phyloP scores from a whole-genome alignment of 2,888 invertebrate species.

The Chesias legatella region DNA sequence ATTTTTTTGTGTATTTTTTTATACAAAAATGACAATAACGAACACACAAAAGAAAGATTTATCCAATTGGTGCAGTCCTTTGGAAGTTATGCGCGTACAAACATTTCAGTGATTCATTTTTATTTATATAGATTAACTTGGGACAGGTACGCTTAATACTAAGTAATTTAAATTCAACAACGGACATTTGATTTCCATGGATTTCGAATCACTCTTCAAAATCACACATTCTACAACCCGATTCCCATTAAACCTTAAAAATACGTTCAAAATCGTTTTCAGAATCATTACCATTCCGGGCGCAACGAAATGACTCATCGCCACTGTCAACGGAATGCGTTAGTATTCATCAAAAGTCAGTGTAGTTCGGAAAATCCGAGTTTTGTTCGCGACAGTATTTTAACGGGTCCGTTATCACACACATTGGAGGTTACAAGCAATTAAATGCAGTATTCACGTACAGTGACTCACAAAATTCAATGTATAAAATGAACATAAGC shows the following conservation, averaged over 20 bases:
- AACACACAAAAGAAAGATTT: no score
- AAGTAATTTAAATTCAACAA: conserved; percentile 6
- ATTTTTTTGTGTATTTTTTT: no score
- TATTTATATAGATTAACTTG: no score
- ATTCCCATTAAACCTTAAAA: conserved; percentile 12
- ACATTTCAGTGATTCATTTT: no score
- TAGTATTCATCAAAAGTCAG: conserved; percentile 46
- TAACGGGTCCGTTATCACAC: conserved; percentile 48
- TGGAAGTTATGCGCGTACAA: no score
- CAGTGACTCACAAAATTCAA: conserved; percentile 41
- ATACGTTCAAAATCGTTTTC: conserved; percentile 10
- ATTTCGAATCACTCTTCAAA: conserved; percentile 9
- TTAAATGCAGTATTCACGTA: conserved; percentile 61
- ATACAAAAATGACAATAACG: no score
- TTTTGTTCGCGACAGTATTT: conserved; percentile 54
- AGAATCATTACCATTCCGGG: conserved; percentile 21
- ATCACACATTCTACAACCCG: conserved; percentile 15
- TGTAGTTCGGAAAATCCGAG: conserved; percentile 45
- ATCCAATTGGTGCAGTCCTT: no score
- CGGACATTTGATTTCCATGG: conserved; percentile 2
- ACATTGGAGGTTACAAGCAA: conserved; percentile 45
- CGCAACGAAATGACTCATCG: conserved; percentile 13
- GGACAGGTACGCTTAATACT: conserved; percentile 22
- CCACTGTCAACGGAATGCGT: conserved; percentile 31
- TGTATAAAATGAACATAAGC: conserved; percentile 19